Base-by-base conservation (phyloP, 2,888 invertebrate species). In the Rutpela maculata region DNA sequence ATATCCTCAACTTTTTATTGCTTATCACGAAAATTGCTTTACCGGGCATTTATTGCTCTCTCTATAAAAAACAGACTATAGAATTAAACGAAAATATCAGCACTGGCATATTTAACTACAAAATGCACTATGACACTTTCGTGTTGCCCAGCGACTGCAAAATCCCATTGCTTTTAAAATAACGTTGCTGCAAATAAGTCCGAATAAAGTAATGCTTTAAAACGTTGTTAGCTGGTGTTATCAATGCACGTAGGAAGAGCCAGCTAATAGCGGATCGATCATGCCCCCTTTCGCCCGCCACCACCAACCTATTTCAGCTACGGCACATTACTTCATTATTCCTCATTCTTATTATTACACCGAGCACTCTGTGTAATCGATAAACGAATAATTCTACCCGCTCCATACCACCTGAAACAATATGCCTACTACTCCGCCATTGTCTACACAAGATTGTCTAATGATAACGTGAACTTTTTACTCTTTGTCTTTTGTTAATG, bases 361-460 rank as follows among this genome's bases (percentile, higher is more conserved):
- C 76, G 76, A 79, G 78, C 81, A 82, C 81, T 83, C 81, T 78
- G 78, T 79, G 80, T 81, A 81, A 82, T 81, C 82, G 84, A 84
- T 83, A 83, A 77, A 79, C 82, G 82, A 80, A 80, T 77, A 77
- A 77, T 70, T 70, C 70, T 60, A 70, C 60, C 60, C 70, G 60
- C 62, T 76, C 66, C 62, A 6, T 56, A 68, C 68, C 69, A 74
- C 65, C 77, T 77, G 77, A 68, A 73, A 71, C 76, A 76, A 76
- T 76, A 73, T 69, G 73, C 76, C 31, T 70, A 70, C 70, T 60
- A 60, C 19, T 11, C 57, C 6, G 68, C 76, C 73, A 76, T 76
- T 76, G 76, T 76, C 70, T 70, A 65, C 67, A n/a, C 35, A 68
- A 76, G 75, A 75, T 75, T 57, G 66, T 67, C 68, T 75, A 74